A percentile compares a stretch with the other conserved stretches of the same genome.
Conservation (phyloP, 1,140 invertebrate genomes). For the Drosophila nikananu region DNA sequence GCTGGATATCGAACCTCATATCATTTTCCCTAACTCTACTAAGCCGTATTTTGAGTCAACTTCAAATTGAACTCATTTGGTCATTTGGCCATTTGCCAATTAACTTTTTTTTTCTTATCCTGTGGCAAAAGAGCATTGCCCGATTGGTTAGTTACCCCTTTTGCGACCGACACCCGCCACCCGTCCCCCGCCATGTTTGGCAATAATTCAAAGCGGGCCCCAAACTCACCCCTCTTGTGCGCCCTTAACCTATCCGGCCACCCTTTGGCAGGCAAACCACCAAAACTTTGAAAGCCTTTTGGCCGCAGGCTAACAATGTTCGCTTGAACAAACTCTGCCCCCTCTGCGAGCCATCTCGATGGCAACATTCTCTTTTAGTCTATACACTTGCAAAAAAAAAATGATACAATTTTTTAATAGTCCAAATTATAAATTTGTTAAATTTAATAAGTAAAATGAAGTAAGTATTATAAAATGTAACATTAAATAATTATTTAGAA, state of each 20-base stretch:
- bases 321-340: slow-evolving; percentile 50
- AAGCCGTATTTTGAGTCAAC: slow-evolving; percentile 20
- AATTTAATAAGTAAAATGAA: too few species aligned
- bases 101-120: slow-evolving; percentile 42
- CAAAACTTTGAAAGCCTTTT: slow-evolving; percentile 63
- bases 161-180: background rate
- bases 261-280: slow-evolving; percentile 51
- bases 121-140: slow-evolving; percentile 31
- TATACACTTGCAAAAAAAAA: slow-evolving; percentile 1
- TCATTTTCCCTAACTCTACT: background rate
- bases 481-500: too few species aligned
- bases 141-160: slow-evolving; percentile 52
- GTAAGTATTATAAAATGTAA: too few species aligned
- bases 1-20: background rate
- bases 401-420: rapidly evolving
- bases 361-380: slow-evolving; percentile 16
- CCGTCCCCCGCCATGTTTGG: slow-evolving; percentile 24
- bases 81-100: slow-evolving; percentile 59
- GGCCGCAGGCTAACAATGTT: slow-evolving; percentile 61
- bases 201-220: slow-evolving; percentile 53
- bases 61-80: slow-evolving; percentile 62
- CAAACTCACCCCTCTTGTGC: background rate
- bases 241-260: slow-evolving; percentile 16
- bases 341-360: slow-evolving; percentile 10
- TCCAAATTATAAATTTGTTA: too few species aligned